These are phyloP conservation scores for Portevinia maculata DNA, from an alignment of 2,888 invertebrate genomes.

Conservation along the genomic window DNA sequence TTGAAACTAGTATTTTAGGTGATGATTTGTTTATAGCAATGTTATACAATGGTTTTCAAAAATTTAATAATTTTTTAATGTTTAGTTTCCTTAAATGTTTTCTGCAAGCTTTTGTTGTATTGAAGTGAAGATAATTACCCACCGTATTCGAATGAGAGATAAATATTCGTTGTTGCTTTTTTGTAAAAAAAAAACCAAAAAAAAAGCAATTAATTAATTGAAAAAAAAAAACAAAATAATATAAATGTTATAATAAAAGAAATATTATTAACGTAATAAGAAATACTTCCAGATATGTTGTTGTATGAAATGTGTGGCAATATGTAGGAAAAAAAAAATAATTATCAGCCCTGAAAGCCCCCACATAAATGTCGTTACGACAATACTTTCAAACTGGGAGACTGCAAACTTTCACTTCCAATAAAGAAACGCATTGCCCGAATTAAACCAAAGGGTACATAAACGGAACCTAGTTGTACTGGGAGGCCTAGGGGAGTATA, in stretches of 20 bases:
- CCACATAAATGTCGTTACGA: too few relatives aligned
- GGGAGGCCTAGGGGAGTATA: too few relatives aligned
- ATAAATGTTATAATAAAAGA: slow-evolving; percentile 45
- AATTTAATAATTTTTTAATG: slow-evolving; percentile 17
- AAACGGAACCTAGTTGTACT: too few relatives aligned
- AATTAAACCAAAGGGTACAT: too few relatives aligned
- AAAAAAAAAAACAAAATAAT: slow-evolving; percentile 29
- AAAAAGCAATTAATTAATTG: slow-evolving; percentile 20
- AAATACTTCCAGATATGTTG: slow-evolving; percentile 69
- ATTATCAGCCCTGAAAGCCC: too few relatives aligned
- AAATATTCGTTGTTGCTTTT: slow-evolving; percentile 73
- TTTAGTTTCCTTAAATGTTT: slow-evolving; percentile 39
- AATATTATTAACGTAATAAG: slow-evolving; percentile 61
- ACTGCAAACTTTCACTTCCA: too few relatives aligned
- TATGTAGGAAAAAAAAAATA: too few relatives aligned
- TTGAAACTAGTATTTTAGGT: slow-evolving; percentile 41
- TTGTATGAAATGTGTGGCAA: slow-evolving; percentile 66
- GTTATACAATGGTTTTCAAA: slow-evolving; percentile 23
- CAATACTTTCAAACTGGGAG: too few relatives aligned
- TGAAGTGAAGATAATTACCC: slow-evolving; percentile 73
- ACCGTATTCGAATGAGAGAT: slow-evolving; percentile 72
- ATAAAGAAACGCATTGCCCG: too few relatives aligned
- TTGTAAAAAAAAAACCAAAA: slow-evolving; percentile 53
- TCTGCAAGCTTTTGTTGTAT: slow-evolving; percentile 62
- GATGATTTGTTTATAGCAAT: slow-evolving; percentile 40